Percentiles rank a stretch among this genome's conserved stretches.
Evolutionary conservation across 1,140 invertebrate genomes (phyloP).

Genomic region (Trypoxylus dichotomus): DNA sequence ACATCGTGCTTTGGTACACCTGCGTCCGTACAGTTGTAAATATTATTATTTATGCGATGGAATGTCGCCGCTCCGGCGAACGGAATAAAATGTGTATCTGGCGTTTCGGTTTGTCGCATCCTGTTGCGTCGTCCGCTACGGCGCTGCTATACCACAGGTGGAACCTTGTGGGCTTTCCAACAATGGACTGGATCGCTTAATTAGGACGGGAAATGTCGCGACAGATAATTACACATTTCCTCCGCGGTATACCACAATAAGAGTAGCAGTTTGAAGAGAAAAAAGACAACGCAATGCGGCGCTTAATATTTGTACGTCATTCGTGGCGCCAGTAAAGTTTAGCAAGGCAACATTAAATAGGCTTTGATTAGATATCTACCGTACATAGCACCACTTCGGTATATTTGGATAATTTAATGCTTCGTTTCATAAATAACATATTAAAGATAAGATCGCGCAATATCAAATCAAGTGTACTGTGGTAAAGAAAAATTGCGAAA

Average conservation of each 20-base stretch:
- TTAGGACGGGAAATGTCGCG: not conserved
- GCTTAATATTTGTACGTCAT: not conserved
- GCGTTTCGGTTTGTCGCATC: not conserved
- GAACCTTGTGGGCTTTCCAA: not conserved
- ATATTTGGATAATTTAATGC: too few species aligned
- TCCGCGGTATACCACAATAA: not conserved
- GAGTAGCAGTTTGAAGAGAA: not conserved
- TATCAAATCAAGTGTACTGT: too few species aligned
- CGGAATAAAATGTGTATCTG: slow-evolving; percentile 7
- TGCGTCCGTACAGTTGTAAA: slow-evolving; percentile 8
- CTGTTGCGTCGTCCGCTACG: not conserved
- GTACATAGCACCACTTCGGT: too few species aligned
- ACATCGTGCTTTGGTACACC: slow-evolving; percentile 5
- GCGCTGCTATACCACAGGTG: not conserved
- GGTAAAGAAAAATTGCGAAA: too few species aligned
- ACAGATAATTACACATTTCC: not conserved
- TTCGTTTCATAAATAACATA: too few species aligned
- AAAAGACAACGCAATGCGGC: not conserved
- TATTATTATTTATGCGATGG: slow-evolving; percentile 17
- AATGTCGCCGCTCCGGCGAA: slow-evolving; percentile 1
- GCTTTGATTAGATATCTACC: too few species aligned
- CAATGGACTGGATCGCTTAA: not conserved
- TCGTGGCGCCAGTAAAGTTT: too few species aligned
- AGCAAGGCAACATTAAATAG: too few species aligned
- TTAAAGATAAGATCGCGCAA: too few species aligned